These are phyloP conservation scores for Phrynocephalus guinanensis DNA, from an alignment of 2,797 vertebrate species.

Conservation along the genomic window DNA sequence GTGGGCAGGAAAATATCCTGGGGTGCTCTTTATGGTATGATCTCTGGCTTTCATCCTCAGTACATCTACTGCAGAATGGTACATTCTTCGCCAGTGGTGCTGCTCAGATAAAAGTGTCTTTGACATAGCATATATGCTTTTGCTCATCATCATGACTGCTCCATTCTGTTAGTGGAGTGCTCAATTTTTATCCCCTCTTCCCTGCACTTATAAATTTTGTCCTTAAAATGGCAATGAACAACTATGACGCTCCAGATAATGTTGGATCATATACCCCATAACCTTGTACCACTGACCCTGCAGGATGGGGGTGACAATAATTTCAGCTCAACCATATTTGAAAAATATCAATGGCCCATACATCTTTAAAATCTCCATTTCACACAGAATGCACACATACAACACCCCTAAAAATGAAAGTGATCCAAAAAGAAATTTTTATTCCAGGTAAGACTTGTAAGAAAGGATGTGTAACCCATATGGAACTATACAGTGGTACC, in stretches of 20 bases:
- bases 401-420: no score
- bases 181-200: background rate
- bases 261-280: background rate
- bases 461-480: no score
- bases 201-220: background rate
- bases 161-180: background rate
- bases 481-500: no score
- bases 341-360: background rate
- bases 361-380: background rate
- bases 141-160: background rate
- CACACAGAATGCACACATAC: background rate
- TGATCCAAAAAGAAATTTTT: no score
- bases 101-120: background rate
- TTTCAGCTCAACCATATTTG: background rate
- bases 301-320: background rate
- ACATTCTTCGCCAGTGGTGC: no score
- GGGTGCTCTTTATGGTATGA: no score
- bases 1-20: no score
- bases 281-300: background rate
- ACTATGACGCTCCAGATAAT: background rate
- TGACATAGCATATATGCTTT: background rate
- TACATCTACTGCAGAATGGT: background rate
- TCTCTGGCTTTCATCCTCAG: background rate
- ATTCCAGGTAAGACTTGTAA: no score
- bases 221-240: background rate